These are phyloP conservation scores for Plectus sambesii DNA, from an alignment of 1,140 invertebrate genomes.

Conservation along the genomic window DNA sequence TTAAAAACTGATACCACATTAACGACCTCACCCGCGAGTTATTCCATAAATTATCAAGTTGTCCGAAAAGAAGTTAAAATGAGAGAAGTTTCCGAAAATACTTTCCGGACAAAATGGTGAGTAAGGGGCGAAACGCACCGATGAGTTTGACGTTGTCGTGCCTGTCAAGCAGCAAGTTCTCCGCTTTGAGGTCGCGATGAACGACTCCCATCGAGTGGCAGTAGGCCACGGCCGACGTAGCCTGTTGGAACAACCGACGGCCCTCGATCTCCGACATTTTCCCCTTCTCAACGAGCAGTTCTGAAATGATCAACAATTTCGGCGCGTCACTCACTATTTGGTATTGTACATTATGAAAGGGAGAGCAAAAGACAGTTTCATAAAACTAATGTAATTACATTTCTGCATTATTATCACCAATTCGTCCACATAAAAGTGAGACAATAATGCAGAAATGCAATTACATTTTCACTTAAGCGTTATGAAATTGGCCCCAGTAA, in stretches of 20 bases:
- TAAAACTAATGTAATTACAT: no score
- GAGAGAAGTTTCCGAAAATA: no score
- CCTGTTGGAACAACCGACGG: slow-evolving; percentile 78
- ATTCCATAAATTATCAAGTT: background rate
- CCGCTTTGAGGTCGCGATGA: slow-evolving; percentile 89
- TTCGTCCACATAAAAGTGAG: no score
- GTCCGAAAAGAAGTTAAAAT: background rate
- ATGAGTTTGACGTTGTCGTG: slow-evolving; percentile 89
- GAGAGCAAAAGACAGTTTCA: no score
- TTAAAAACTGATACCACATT: no score
- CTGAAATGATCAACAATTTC: slow-evolving; percentile 20
- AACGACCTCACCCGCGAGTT: no score
- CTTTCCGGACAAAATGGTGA: no score
- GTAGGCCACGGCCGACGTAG: slow-evolving; percentile 85
- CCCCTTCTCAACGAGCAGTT: slow-evolving; percentile 62
- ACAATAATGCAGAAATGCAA: no score
- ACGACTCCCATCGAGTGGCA: slow-evolving; percentile 81
- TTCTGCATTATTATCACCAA: no score
- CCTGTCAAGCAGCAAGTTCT: slow-evolving; percentile 80
- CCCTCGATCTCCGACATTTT: slow-evolving; percentile 82
- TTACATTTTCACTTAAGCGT: no score
- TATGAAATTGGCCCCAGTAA: no score
- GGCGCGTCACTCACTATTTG: background rate
- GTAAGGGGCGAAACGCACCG: slow-evolving; percentile 42
- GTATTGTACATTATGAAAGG: no score